Evolutionary conservation across 2,797 vertebrate genomes (phyloP), one percentile per base, ranked within the genome.

Genomic region (Thripadectes ignobilis): DNA sequence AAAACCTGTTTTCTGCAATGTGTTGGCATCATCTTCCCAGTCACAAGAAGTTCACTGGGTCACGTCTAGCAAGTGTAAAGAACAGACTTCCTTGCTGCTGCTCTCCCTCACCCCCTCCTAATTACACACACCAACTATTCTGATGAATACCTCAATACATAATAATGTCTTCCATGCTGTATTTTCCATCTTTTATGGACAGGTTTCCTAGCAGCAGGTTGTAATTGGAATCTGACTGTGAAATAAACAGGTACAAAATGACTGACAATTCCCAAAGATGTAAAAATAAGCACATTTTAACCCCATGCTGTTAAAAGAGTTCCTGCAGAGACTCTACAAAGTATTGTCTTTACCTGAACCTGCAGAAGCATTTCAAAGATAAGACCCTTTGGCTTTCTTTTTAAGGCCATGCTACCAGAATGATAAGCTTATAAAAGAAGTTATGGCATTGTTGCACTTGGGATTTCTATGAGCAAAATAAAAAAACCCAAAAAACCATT

Each of bases 201-300:
- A 57, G 38, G 63, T 84, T 93, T 93, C 71, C 58, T 88, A 92
- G 88, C 85, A 94, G 94, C 76, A 86, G 82, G 49, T 75, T 93
- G 71, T 74, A 95, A 92, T 55, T 75, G 77, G 82, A 92, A 61
- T 74, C 72, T 85, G 59, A 81, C 63, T 75, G 85, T 84, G 89
- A 95, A 95, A 95, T 94, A 90, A 93, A 92, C 66, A 73, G 36
- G 48, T 90, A 72, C 32, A 74, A 93, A 93, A 73, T 58, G n/a
- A 96, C 58, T 86, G 80, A 88, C 90, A 93, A 78, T 54, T 76
- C 91, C 75, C 66, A 71, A 95, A 91, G 81, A 93, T 46, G 79
- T 86, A 89, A 87, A 96, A 85, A 86, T 45, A 68, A 36, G 39
- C 16, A 32, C 62, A 74, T 88, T 95, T 95, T 71, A 92, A 88